phyloP scores from a whole-genome alignment of 35 echinoderm and acorn worm species.

The Holothuria glaberrima region DNA sequence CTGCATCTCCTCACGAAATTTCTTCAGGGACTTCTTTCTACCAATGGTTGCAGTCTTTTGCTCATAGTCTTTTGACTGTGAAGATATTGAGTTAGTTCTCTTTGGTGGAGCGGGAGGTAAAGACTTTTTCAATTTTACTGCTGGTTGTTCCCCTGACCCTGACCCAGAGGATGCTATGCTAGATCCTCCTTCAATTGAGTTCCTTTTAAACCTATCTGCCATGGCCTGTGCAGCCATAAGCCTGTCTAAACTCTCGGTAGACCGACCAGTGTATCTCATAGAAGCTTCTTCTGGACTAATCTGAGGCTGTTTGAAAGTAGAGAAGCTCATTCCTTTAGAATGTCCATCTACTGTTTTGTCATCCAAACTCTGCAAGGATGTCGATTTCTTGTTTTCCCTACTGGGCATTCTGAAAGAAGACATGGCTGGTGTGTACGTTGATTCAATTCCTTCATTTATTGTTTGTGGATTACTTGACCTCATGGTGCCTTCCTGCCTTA shows the following conservation, averaged over 20 bases:
- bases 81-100: conserved; percentile 78
- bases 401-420: conserved; percentile 52
- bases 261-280: conserved; percentile 20
- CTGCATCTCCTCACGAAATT: conserved; percentile 84
- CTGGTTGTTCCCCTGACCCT: conserved; percentile 74
- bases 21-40: conserved; percentile 93
- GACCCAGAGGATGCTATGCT: conserved; percentile 82
- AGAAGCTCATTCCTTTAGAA: conserved; percentile 74
- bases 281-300: conserved; percentile 33
- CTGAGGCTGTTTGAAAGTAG: conserved; percentile 92
- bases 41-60: conserved; percentile 95
- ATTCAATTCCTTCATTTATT: conserved; percentile 41
- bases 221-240: conserved; percentile 64
- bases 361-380: neutral
- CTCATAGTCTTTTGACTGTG: conserved; percentile 63
- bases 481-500: conserved; percentile 19
- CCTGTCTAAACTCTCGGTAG: conserved; percentile 77
- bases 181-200: conserved; percentile 84
- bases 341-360: conserved; percentile 1
- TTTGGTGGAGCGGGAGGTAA: conserved; percentile 81
- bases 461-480: conserved; percentile 14
- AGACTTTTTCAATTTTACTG: conserved; percentile 66
- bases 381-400: conserved; percentile 20
- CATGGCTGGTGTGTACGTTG: conserved; percentile 19
- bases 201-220: conserved; percentile 68